Evolutionary conservation across 2,797 vertebrate genomes (phyloP).

Genomic region (Perodicticus potto): DNA sequence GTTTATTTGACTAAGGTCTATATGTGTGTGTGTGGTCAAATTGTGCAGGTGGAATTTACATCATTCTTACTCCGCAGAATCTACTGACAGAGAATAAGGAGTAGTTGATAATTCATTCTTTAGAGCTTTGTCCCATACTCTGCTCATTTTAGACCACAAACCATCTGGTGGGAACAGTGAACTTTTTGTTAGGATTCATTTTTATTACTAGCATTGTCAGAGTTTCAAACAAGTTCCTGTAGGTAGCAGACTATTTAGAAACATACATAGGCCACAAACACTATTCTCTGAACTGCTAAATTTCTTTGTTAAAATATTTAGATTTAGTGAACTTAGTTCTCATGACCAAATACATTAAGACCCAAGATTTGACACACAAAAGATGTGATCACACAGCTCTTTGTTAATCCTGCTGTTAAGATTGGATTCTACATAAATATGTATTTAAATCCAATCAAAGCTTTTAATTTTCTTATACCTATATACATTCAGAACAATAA

Average conservation of each 20-base stretch:
- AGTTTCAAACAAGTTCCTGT: conserved; percentile 71
- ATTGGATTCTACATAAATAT: conserved; percentile 41
- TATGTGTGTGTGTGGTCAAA: conserved; percentile 55
- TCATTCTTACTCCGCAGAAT: conserved; percentile 72
- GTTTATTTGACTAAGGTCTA: conserved; percentile 59
- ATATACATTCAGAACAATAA: conserved; percentile 65
- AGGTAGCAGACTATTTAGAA: conserved; percentile 57
- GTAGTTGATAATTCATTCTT: conserved; percentile 71
- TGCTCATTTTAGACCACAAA: conserved; percentile 67
- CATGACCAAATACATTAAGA: conserved; percentile 32
- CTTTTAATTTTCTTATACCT: conserved; percentile 7
- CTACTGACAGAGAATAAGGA: conserved; percentile 70
- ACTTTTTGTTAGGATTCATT: conserved; percentile 78
- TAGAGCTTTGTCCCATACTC: conserved; percentile 65
- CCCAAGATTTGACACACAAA: conserved; percentile 62
- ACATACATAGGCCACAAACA: conserved; percentile 56
- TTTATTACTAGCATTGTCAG: conserved; percentile 72
- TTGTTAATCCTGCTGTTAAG: conserved; percentile 67
- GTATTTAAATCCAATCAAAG: conserved; percentile 48
- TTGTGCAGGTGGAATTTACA: conserved; percentile 75
- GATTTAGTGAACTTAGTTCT: conserved; percentile 62
- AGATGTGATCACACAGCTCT: conserved; percentile 53
- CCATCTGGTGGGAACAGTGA: conserved; percentile 68
- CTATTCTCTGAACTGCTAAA: conserved; percentile 70
- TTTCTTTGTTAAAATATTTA: conserved; percentile 75